Base-by-base conservation (phyloP, 2,888 invertebrate genomes). In the Callyntrura guangdongensis region DNA sequence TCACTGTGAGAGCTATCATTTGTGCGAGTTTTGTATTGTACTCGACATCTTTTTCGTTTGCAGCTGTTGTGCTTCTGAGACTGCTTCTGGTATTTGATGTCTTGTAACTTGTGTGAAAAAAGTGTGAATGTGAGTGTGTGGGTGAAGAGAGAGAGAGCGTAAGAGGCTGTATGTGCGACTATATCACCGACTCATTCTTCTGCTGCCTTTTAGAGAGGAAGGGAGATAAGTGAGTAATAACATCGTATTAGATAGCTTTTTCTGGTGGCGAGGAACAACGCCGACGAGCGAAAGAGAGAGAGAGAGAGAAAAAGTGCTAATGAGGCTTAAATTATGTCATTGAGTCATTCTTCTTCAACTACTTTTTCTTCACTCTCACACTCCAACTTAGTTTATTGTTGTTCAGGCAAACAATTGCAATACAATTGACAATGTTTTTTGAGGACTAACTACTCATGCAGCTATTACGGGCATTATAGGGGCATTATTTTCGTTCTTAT, bases 221-320 rank as follows among this genome's bases (percentile, higher is more conserved):
- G 61, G 5, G 36, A 36, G 36, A 6, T 22, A 9, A 56, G 56
- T 56, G 36, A 36, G 36, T 36, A 36, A 36, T 36, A 36, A 36
- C 36, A 36, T 2, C 1, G 61, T 61, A 61, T 36, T 4, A 36
- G 36, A 61, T 17, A 36, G 77, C 25, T 77, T 53, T 36, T 36
- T 36, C 6, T 36, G 36, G 36, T 36, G 36, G 36, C 6, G 36
- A 4, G 77, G 47, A 74, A 49, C 4, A 49, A n/a, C n/a, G n/a
- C n/a, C n/a, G n/a, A n/a, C n/a, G n/a, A n/a, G n/a, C n/a, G 49
- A 77, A 77, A n/a, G n/a, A 20, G 22, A 74, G 9, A 12, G 25
- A 53, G 17, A 59, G 17, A 59, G 17, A 53, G n/a, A 82, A 82
- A 87, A 83, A 82, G 91, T 91, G 91, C 87, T 91, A 87, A 91